These are phyloP conservation scores for Spongia lamella DNA, from an alignment of 37 sponge, comb jelly and placozoan species.

Conservation along the genomic window DNA sequence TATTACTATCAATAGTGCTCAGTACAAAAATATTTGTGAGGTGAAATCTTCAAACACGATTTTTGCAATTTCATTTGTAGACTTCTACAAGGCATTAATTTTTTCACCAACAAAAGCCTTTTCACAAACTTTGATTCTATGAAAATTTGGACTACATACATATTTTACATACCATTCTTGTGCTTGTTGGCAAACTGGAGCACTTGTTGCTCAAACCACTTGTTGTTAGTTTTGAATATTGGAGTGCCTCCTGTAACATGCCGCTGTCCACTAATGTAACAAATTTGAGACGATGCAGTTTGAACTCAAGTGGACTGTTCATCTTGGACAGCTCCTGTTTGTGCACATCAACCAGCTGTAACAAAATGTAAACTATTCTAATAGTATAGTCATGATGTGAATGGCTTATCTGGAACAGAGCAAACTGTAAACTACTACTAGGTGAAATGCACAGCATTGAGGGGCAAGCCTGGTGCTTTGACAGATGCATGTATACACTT, in stretches of 20 bases:
- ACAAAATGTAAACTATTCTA: constrained; percentile 25
- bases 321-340: constrained; percentile 19
- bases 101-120: too few relatives aligned
- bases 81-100: too few relatives aligned
- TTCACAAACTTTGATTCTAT: background rate
- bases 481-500: too few relatives aligned
- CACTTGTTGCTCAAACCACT: too few relatives aligned
- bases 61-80: too few relatives aligned
- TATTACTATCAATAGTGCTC: too few relatives aligned
- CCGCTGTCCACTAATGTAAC: constrained; percentile 48
- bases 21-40: too few relatives aligned
- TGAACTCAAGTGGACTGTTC: constrained; percentile 71
- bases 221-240: constrained; percentile 67
- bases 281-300: constrained; percentile 78
- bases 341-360: constrained; percentile 60
- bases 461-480: too few relatives aligned
- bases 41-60: background rate
- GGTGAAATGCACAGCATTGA: too few relatives aligned
- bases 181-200: constrained; percentile 55
- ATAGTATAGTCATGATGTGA: too few relatives aligned
- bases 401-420: too few relatives aligned
- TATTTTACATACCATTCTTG: constrained; percentile 43
- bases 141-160: background rate
- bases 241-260: constrained; percentile 43
- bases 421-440: too few relatives aligned